Base-by-base conservation (phyloP, 1,140 invertebrate species). In the Tribolium castaneum region DNA sequence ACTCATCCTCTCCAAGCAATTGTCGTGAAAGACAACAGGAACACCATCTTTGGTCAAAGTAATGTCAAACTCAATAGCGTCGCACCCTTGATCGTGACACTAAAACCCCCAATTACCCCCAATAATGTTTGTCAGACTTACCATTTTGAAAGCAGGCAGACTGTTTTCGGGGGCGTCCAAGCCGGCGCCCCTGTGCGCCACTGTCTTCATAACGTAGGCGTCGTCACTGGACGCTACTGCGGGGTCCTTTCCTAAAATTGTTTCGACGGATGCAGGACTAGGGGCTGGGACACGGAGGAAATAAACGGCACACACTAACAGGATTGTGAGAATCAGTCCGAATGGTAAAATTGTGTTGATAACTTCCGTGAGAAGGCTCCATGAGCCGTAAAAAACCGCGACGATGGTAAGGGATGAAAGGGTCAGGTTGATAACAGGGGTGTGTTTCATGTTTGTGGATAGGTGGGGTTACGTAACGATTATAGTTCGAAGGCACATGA, bases 151-250 rank as follows among this genome's bases (percentile, higher is more conserved):
- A 16, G 92, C 92, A 75, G 88, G 86, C 79, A 94, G 83, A 76
- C 91, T 94, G 84, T 94, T 94, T 86, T 94, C 93, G 10, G 93
- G 93, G 10, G 91, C 93, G 87, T 94, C 93, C 19, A 92, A 87
- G 45, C 89, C 91, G 45, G 92, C 92, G 49, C 92, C 93, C 82
- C 93, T 88, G 82, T 94, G 93, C 9, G 91, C 92, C 25, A 93
- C 89, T 71, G 89, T 87, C 83, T 85, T 86, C 86, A 90, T 87
- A 79, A 86, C 84, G 82, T 86, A 87, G 51, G 85, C 82, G 70
- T 83, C 80, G 77, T 81, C 82, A n/a, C 82, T 80, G 51, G 78
- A 83, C 54, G 82, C 80, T 54, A 82, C 25, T 22, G 70, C 62
- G 19, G 86, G 85, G 81, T 89, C 85, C 71, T 85, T 78, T 6